Evolutionary conservation across 2,113 vertebrate genomes (phyloP).

Genomic region (Murina feae): DNA sequence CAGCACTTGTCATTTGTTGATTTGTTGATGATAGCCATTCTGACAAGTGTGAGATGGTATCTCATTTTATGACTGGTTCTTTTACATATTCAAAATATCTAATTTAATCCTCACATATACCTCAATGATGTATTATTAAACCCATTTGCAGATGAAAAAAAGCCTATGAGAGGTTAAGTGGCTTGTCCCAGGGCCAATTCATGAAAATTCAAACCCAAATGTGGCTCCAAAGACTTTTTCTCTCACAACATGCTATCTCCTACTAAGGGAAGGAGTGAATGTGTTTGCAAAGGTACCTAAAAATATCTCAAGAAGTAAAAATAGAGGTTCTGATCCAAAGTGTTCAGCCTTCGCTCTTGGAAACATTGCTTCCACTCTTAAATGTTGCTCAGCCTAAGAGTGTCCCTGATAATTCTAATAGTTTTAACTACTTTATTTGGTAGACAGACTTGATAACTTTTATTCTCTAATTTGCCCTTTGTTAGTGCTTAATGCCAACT

Average conservation of each 20-base stretch:
- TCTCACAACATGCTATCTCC: background rate
- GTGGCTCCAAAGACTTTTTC: background rate
- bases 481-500: background rate
- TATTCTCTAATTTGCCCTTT: background rate
- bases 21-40: too few relatives aligned
- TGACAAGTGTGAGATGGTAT: too few relatives aligned
- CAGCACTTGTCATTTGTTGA: too few relatives aligned
- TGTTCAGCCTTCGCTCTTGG: background rate
- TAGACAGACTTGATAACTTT: background rate
- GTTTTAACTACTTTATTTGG: background rate
- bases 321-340: background rate
- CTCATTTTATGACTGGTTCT: background rate
- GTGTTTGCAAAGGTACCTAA: background rate
- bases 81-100: background rate
- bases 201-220: background rate
- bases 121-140: background rate
- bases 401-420: background rate
- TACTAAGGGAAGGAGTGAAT: background rate
- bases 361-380: background rate
- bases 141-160: constrained; percentile 9
- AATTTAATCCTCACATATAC: background rate
- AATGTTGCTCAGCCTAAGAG: background rate
- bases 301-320: background rate
- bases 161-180: background rate
- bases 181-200: background rate